A percentile compares a stretch with the other conserved stretches of the same genome.
Evolutionary conservation across 30 jellyfish, hydroid and myxozoan species (phyloP).

Genomic region (Chironex yamaguchii): DNA sequence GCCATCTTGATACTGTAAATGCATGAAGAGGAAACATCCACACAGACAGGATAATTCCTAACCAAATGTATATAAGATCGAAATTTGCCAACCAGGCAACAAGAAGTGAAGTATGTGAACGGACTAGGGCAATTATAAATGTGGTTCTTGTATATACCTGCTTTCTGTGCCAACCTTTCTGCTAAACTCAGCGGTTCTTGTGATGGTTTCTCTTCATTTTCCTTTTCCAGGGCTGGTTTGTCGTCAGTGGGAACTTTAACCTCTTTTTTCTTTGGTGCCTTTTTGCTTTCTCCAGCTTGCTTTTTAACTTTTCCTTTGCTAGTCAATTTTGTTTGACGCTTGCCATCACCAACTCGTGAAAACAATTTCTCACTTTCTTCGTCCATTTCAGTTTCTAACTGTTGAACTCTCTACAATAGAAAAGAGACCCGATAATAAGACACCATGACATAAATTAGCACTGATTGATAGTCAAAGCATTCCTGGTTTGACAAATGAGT

Average conservation of each 20-base stretch:
- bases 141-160: conserved; percentile 37
- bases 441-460: background rate
- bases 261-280: conserved; percentile 3
- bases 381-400: conserved; percentile 73
- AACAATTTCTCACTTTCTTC: conserved; percentile 4
- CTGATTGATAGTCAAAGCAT: background rate
- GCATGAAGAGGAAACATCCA: background rate
- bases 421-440: background rate
- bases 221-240: conserved; percentile 3
- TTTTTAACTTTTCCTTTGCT: background rate
- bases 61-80: background rate
- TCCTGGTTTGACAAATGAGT: background rate
- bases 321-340: no score
- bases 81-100: background rate
- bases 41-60: background rate
- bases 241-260: background rate
- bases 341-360: background rate
- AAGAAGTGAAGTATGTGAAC: no score
- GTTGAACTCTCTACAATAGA: conserved; percentile 77
- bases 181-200: conserved; percentile 74
- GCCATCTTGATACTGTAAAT: no score
- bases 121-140: background rate
- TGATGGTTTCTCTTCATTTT: background rate
- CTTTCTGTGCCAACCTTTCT: conserved; percentile 81
- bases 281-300: conserved; percentile 9